phyloP scores from a whole-genome alignment of 2,797 vertebrate species.

The Cygnus olor region DNA sequence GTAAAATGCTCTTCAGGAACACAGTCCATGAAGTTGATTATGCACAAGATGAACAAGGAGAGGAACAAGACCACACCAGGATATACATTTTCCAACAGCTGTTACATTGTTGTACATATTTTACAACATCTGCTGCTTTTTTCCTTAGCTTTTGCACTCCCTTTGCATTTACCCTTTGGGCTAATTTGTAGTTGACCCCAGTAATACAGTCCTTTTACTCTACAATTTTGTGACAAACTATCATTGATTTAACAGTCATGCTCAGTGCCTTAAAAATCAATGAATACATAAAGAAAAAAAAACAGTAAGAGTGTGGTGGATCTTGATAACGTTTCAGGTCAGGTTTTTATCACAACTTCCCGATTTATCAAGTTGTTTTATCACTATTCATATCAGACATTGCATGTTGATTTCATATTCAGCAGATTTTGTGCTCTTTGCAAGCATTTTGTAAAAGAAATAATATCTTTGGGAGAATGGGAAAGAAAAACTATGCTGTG shows the following conservation, averaged over 20 bases:
- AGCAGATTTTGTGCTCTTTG: slow-evolving; percentile 49
- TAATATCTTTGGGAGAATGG: slow-evolving; percentile 8
- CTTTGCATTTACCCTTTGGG: slow-evolving; percentile 74
- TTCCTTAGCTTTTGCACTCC: slow-evolving; percentile 45
- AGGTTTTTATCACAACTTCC: slow-evolving; percentile 66
- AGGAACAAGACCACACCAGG: not conserved
- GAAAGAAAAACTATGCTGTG: not conserved
- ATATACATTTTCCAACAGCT: slow-evolving; percentile 63
- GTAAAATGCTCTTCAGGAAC: not conserved
- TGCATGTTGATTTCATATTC: slow-evolving; percentile 45
- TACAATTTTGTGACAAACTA: slow-evolving; percentile 71
- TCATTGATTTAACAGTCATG: slow-evolving; percentile 77
- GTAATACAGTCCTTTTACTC: slow-evolving; percentile 71
- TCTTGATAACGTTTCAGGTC: slow-evolving; percentile 64
- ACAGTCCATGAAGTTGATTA: not conserved
- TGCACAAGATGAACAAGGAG: not conserved
- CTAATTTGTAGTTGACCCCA: slow-evolving; percentile 79
- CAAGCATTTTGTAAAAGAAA: slow-evolving; percentile 51
- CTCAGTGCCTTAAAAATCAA: slow-evolving; percentile 75
- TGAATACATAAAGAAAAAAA: slow-evolving; percentile 27
- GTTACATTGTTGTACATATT: slow-evolving; percentile 63
- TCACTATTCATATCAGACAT: slow-evolving; percentile 58
- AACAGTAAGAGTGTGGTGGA: slow-evolving; percentile 12
- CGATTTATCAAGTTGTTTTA: slow-evolving; percentile 70
- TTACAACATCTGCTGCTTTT: slow-evolving; percentile 60